These are phyloP conservation scores for Autographa pulchrina DNA, from an alignment of 2,888 invertebrate genomes.

Conservation along the genomic window DNA sequence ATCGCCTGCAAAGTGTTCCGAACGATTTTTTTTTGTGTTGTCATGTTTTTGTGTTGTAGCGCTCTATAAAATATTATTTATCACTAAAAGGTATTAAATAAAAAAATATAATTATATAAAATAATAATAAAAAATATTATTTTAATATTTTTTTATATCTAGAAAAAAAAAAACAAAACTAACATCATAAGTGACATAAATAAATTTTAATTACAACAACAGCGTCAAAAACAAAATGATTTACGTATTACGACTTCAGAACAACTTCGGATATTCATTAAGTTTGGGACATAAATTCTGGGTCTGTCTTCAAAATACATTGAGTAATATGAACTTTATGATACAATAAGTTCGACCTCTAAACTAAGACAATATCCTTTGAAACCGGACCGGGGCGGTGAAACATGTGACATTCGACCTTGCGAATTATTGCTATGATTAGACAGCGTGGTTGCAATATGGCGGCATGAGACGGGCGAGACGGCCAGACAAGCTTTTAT, in stretches of 20 bases:
- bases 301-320: slow-evolving; percentile 16
- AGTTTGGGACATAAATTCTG: slow-evolving; percentile 14
- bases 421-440: slow-evolving; percentile 36
- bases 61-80: too few relatives aligned
- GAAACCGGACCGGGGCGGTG: slow-evolving; percentile 13
- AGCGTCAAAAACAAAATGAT: background rate
- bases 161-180: background rate
- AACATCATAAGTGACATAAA: background rate
- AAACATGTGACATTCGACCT: slow-evolving; percentile 26
- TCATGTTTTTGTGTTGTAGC: too few relatives aligned
- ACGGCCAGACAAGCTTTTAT: background rate
- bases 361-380: slow-evolving; percentile 29
- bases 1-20: too few relatives aligned
- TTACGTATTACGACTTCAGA: slow-evolving; percentile 1
- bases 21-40: too few relatives aligned
- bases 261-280: background rate
- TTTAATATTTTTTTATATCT: too few relatives aligned
- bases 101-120: too few relatives aligned
- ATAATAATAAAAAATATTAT: too few relatives aligned
- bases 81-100: too few relatives aligned
- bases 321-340: slow-evolving; percentile 19
- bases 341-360: slow-evolving; percentile 14
- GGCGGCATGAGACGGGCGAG: background rate
- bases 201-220: background rate
- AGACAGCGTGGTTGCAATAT: slow-evolving; percentile 17